phyloP scores from a whole-genome alignment of 2,888 invertebrate genomes.

The Melieria picta region DNA sequence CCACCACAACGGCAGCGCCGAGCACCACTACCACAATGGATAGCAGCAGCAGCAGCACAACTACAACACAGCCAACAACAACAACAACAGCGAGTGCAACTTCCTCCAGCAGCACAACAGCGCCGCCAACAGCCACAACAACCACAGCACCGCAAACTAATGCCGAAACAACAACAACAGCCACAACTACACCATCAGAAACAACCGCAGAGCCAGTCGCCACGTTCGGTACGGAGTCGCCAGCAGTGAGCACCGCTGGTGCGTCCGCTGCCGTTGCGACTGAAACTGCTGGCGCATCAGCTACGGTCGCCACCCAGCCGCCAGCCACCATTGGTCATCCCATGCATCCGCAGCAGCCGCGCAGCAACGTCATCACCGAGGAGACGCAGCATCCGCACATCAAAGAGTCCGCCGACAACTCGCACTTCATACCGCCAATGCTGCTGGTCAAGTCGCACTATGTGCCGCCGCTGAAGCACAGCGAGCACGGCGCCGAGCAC shows the following conservation, averaged over 20 bases:
- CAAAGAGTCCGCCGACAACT: slow-evolving; percentile 61
- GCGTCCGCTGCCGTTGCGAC: background rate
- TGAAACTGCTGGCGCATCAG: background rate
- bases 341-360: slow-evolving; percentile 61
- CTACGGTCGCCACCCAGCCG: slow-evolving; percentile 30
- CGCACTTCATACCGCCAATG: slow-evolving; percentile 66
- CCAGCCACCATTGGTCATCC: slow-evolving; percentile 58
- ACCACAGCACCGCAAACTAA: slow-evolving; percentile 3
- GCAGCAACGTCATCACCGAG: slow-evolving; percentile 45
- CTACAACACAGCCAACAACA: slow-evolving; percentile 25
- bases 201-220: slow-evolving; percentile 32
- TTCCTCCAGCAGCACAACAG: slow-evolving; percentile 12
- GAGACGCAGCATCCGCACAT: slow-evolving; percentile 54
- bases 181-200: slow-evolving; percentile 31
- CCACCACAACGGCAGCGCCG: slow-evolving; percentile 37
- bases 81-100: slow-evolving; percentile 31
- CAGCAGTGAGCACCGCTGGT: slow-evolving; percentile 31
- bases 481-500: slow-evolving; percentile 36
- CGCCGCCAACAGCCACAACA: slow-evolving; percentile 32
- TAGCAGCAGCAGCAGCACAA: slow-evolving; percentile 34
- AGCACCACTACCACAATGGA: slow-evolving; percentile 1
- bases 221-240: slow-evolving; percentile 37
- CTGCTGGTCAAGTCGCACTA: slow-evolving; percentile 65
- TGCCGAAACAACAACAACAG: slow-evolving; percentile 33
- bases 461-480: slow-evolving; percentile 60